Evolutionary conservation across 2,113 vertebrate genomes (phyloP).

Genomic region (Psilopogon haemacephalus): DNA sequence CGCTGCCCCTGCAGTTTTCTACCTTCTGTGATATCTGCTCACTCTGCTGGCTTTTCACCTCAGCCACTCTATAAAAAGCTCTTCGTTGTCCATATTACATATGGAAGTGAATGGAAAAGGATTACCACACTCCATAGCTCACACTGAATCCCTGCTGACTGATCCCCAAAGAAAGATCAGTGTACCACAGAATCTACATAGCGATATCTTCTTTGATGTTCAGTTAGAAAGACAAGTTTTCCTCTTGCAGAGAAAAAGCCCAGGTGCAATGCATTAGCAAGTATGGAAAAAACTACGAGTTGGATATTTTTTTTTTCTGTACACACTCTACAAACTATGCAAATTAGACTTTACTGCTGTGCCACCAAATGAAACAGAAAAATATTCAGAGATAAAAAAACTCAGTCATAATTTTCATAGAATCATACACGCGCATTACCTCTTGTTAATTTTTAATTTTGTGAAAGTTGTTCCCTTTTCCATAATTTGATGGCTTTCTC

Average conservation of each 20-base stretch:
- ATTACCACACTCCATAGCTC: not conserved
- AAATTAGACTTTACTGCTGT: slow-evolving; percentile 40
- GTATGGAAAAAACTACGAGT: slow-evolving; percentile 15
- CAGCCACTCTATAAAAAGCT: not conserved
- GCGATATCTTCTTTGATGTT: not conserved
- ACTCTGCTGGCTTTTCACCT: not conserved
- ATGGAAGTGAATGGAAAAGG: slow-evolving; percentile 13
- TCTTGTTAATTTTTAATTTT: not conserved
- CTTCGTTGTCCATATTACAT: not conserved
- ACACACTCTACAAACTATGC: not conserved
- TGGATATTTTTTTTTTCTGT: slow-evolving; percentile 48
- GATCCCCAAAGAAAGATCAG: not conserved
- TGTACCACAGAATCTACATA: not conserved
- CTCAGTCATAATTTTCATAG: not conserved
- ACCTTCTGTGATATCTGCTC: not conserved
- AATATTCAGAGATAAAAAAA: not conserved
- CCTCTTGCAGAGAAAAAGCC: slow-evolving; percentile 20
- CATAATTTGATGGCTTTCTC: not conserved
- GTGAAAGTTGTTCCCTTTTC: not conserved
- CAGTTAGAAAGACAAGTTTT: slow-evolving; percentile 4
- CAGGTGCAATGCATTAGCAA: not conserved
- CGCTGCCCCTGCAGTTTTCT: not conserved
- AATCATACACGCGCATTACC: not conserved
- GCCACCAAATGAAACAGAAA: not conserved
- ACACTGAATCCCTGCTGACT: not conserved